A percentile compares a stretch with the other conserved stretches of the same genome.
Evolutionary conservation across 2,113 vertebrate species (phyloP).

Genomic region (Nestor notabilis): DNA sequence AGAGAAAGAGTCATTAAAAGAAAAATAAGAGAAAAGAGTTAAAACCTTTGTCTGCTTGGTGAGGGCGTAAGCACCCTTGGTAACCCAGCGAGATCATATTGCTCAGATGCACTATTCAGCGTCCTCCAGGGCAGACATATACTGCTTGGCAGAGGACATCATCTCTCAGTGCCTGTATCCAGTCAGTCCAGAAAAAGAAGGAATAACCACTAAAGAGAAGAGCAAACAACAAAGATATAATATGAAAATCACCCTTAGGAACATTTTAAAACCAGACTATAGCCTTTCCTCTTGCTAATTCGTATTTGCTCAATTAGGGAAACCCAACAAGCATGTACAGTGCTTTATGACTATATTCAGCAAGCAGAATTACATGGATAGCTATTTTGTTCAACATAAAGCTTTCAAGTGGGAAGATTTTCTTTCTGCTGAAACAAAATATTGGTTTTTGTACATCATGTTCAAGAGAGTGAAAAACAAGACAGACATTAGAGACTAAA

Average conservation of each 20-base stretch:
- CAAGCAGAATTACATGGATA: background rate
- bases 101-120: background rate
- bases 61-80: background rate
- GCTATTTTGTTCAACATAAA: background rate
- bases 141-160: background rate
- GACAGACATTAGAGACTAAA: background rate
- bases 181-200: background rate
- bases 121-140: background rate
- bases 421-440: background rate
- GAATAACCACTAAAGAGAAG: background rate
- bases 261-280: background rate
- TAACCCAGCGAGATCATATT: background rate
- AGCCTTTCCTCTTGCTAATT: background rate
- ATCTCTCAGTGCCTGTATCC: background rate
- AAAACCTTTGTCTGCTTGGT: background rate
- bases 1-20: background rate
- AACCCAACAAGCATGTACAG: background rate
- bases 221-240: background rate
- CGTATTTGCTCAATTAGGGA: background rate
- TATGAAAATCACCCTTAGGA: background rate
- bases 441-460: background rate
- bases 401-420: background rate
- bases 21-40: background rate
- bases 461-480: background rate
- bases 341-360: background rate